Base-by-base conservation (phyloP, 2,888 invertebrate species). In the Uloborus plumipes region DNA sequence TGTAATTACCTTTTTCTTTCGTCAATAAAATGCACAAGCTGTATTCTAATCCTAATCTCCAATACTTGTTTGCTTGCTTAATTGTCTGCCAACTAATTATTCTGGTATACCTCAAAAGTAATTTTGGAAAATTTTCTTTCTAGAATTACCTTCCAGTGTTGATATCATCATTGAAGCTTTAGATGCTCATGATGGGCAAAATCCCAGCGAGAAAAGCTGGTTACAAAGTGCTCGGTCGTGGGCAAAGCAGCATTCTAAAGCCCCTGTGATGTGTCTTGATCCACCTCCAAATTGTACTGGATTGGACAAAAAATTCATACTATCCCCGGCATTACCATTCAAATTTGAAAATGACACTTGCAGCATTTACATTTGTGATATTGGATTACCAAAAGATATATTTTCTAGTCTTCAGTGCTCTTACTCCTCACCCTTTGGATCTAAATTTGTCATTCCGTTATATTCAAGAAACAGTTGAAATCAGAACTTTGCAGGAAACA, bases 371-470 rank as follows among this genome's bases (percentile, higher is more conserved):
- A 91, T 96, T 85, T 95, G 94, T 89, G 94, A 96, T 91, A 91
- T 96, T 87, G 94, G 94, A 86, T 92, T 96, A 88, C 96, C 97
- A 47, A 91, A 92, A 86, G 92, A 92, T 88, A 91, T 95, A 87
- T 95, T 94, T 90, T 90, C 91, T 72, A 93, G 93, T 87, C 92
- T 93, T 86, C 93, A 93, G 76, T 93, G 96, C 84, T 91, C 91
- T 85, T 97, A 96, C 90, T 92, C 93, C 87, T 94, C 95, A 86
- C 96, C 96, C 11, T 97, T 96, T 87, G 94, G 94, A 74, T 92
- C 94, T 76, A 94, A 94, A 90, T 94, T 94, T 90, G 93, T 94
- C 86, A 93, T 94, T 89, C 93, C 94, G 65, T 90, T 94, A 11
- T 87, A 88, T 69, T 51, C 71, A 3, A 82, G 66, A 26, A 50